Base-by-base conservation (phyloP, 2,888 invertebrate species). In the Polymixis flavicincta region DNA sequence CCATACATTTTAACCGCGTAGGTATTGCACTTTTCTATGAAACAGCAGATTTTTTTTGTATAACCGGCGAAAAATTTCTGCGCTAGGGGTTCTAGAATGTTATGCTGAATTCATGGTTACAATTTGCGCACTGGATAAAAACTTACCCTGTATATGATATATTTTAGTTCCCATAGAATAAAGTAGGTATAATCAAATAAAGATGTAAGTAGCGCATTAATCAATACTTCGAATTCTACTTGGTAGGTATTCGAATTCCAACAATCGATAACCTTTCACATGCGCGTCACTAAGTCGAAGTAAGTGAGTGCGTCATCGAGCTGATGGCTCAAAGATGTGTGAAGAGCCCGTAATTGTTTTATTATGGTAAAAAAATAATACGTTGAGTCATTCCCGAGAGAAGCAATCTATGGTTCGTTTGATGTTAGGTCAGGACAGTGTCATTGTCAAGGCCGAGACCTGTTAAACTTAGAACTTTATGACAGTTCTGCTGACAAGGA, bases 261-360 rank as follows among this genome's bases (percentile, higher is more conserved):
- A 70, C 61, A 80, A 80, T 87, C 86, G 84, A 87, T 80, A 86
- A 74, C 64, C 70, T 80, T 72, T 67, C 67, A 70, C 69, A 52
- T 54, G 67, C 66, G 61, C 87, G 78, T 82, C 87, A 78, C 86
- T 87, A 85, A 67, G 68, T 28, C 61, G n/a, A 73, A 74, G 74
- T 72, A 65, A 82, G 68, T 28, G 78, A 74, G 74, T 86, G 84
- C 88, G 86, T 86, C 86, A 87, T 78, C 65, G 66, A 80, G 63
- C 72, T 84, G 84, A 86, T 86, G 84, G 74, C 54, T 42, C 80
- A 65, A 86, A 84, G 82, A 87, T 90, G 90, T 89, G 90, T 89
- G 89, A 88, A 87, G 87, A 87, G 80, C 76, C 76, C 70, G 86
- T 88, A 89, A 91, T 90, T 90, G 90, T 91, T 91, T 90, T 90